Percentiles rank a stretch among this genome's conserved stretches.
phyloP scores from a whole-genome alignment of 2,888 invertebrate genomes.

The Hanleya hanleyi region DNA sequence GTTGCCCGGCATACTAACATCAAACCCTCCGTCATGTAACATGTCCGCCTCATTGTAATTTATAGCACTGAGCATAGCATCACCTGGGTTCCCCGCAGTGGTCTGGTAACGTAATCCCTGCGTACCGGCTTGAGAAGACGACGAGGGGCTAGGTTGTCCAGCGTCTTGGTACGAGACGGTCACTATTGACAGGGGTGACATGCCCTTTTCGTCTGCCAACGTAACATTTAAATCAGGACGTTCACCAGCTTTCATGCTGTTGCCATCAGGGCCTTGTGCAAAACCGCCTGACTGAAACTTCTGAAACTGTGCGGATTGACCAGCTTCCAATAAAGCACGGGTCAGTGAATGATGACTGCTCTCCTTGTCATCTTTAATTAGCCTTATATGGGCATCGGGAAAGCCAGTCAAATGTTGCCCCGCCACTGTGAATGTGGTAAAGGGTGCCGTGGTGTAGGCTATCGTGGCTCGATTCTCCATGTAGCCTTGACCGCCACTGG shows the following conservation, averaged over 20 bases:
- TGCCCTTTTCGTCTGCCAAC: constrained; percentile 28
- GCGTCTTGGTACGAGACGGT: constrained; percentile 50
- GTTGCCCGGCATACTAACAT: constrained; percentile 56
- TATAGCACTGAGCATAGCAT: constrained; percentile 73
- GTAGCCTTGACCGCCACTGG: neutral
- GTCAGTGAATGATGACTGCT: neutral
- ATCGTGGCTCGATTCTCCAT: neutral
- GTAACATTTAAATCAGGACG: constrained; percentile 4
- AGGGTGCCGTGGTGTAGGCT: neutral
- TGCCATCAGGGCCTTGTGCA: constrained; percentile 8
- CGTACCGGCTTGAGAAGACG: constrained; percentile 46
- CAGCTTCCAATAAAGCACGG: neutral
- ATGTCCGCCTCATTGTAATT: constrained; percentile 70
- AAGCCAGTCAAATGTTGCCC: neutral
- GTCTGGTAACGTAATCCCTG: constrained; percentile 62
- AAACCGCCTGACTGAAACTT: constrained; percentile 29
- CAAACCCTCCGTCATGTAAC: constrained; percentile 70
- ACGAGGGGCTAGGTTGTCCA: constrained; percentile 65
- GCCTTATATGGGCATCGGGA: neutral
- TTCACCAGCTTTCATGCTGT: constrained; percentile 14
- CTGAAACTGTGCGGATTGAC: constrained; percentile 31
- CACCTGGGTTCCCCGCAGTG: constrained; percentile 58
- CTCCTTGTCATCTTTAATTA: constrained; percentile 1
- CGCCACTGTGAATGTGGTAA: neutral
- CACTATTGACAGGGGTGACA: constrained; percentile 41